Percentiles rank a stretch among this genome's conserved stretches.
Conservation (phyloP, 2,113 vertebrate species). For the Lucifuga dentata region DNA sequence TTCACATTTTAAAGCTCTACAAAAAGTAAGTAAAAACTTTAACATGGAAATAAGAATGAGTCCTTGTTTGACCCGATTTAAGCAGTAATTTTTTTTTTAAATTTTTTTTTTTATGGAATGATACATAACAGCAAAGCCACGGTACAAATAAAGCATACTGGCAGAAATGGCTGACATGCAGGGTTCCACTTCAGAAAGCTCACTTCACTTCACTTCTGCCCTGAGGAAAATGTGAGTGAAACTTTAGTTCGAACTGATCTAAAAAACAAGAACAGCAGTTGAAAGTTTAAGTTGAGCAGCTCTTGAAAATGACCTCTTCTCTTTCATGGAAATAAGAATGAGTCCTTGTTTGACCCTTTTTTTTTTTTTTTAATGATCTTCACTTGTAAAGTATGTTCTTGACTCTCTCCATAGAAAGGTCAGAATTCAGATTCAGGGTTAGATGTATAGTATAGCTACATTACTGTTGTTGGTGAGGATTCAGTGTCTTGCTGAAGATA, state of each 20-base stretch:
- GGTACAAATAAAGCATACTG: conserved; percentile 37
- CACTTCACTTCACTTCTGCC: conserved; percentile 47
- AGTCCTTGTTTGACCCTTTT: no score
- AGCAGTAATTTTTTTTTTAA: not conserved
- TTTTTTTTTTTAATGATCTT: conserved; percentile 1
- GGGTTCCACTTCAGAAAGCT: conserved; percentile 60
- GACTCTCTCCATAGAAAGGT: conserved; percentile 38
- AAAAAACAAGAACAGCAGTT: conserved; percentile 42
- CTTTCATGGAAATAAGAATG: no score
- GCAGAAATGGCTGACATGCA: conserved; percentile 52
- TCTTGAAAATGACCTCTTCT: conserved; percentile 63
- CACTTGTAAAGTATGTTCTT: conserved; percentile 38
- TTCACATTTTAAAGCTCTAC: not conserved
- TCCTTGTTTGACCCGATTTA: conserved; percentile 11
- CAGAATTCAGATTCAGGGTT: conserved; percentile 40
- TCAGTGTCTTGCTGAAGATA: conserved; percentile 34
- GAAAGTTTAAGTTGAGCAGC: no score
- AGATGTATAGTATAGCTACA: conserved; percentile 20
- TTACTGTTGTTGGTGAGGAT: conserved; percentile 34
- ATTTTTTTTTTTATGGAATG: conserved; percentile 12
- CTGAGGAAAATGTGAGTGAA: conserved; percentile 52
- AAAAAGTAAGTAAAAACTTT: not conserved
- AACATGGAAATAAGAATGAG: not conserved
- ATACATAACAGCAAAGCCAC: conserved; percentile 44
- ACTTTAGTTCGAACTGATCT: conserved; percentile 68